Evolutionary conservation across 2,888 invertebrate species (phyloP).

Genomic region (Bibio marci): DNA sequence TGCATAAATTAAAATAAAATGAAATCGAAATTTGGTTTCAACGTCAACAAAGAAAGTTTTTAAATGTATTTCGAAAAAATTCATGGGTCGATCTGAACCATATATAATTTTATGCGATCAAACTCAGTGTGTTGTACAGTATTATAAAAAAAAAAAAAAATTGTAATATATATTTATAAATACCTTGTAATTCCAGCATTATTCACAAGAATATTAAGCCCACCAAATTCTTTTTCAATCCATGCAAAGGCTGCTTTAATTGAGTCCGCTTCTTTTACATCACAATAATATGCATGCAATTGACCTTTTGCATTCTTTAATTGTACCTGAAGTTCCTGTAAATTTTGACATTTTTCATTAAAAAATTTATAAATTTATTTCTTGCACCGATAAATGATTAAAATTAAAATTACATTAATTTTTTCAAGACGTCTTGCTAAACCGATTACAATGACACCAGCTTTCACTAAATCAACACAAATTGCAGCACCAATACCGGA

Average conservation of each 20-base stretch:
- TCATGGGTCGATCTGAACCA: too few relatives aligned
- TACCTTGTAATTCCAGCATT: conserved; percentile 31
- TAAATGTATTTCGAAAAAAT: too few relatives aligned
- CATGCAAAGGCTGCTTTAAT: conserved; percentile 34
- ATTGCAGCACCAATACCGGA: conserved; percentile 40
- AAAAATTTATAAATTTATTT: too few relatives aligned
- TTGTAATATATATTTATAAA: too few relatives aligned
- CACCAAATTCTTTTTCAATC: conserved; percentile 32
- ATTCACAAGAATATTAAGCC: conserved; percentile 39
- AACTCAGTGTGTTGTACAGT: too few relatives aligned
- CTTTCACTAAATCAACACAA: conserved; percentile 26
- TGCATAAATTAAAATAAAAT: too few relatives aligned
- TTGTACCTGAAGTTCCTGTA: not conserved
- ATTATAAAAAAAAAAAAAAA: too few relatives aligned
- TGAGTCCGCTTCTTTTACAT: conserved; percentile 34
- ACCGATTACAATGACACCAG: conserved; percentile 37
- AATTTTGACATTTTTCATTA: not conserved
- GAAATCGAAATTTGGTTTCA: too few relatives aligned
- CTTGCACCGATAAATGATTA: too few relatives aligned
- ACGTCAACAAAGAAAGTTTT: too few relatives aligned
- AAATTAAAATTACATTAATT: too few relatives aligned
- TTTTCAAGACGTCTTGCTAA: conserved; percentile 32
- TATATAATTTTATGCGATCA: too few relatives aligned
- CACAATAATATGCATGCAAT: conserved; percentile 30
- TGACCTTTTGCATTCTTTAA: conserved; percentile 14